Conservation (phyloP, 2,888 invertebrate genomes). For the Euproctis similis region DNA sequence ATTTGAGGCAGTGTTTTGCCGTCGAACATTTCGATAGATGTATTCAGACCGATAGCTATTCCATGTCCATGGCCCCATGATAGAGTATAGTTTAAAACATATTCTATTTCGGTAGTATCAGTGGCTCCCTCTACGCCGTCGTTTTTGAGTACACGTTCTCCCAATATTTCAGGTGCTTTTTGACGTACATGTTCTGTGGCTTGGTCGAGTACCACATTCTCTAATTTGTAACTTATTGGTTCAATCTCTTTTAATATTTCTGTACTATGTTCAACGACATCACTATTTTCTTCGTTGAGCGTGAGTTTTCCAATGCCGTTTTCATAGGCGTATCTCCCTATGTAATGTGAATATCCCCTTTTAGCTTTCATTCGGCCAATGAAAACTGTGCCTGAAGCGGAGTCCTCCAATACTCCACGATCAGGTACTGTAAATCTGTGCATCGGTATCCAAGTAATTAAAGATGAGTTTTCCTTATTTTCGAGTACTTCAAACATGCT, state of each 20-base stretch:
- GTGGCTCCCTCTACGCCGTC: conserved; percentile 74
- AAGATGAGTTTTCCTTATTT: conserved; percentile 85
- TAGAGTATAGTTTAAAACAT: conserved; percentile 80
- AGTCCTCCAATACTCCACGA: conserved; percentile 80
- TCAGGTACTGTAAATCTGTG: conserved; percentile 80
- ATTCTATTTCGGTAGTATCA: conserved; percentile 84
- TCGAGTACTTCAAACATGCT: conserved; percentile 82
- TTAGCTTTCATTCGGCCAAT: conserved; percentile 53
- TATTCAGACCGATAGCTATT: conserved; percentile 82
- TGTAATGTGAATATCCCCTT: conserved; percentile 69
- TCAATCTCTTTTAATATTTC: conserved; percentile 88
- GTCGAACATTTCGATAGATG: conserved; percentile 77
- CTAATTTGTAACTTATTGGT: conserved; percentile 84
- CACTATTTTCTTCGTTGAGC: conserved; percentile 78
- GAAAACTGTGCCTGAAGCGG: conserved; percentile 52
- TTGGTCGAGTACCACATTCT: conserved; percentile 77
- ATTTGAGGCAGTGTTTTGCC: conserved; percentile 76
- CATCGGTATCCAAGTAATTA: conserved; percentile 86
- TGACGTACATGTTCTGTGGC: conserved; percentile 68
- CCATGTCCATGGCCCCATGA: conserved; percentile 88
- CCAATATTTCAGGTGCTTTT: conserved; percentile 68
- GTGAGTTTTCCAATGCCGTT: conserved; percentile 82
- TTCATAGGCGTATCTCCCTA: conserved; percentile 82
- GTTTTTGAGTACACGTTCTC: conserved; percentile 69
- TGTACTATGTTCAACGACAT: conserved; percentile 76